A percentile compares a stretch with the other conserved stretches of the same genome.
Evolutionary conservation across 2,888 invertebrate genomes (phyloP).

Genomic region (Mylabris sibirica): DNA sequence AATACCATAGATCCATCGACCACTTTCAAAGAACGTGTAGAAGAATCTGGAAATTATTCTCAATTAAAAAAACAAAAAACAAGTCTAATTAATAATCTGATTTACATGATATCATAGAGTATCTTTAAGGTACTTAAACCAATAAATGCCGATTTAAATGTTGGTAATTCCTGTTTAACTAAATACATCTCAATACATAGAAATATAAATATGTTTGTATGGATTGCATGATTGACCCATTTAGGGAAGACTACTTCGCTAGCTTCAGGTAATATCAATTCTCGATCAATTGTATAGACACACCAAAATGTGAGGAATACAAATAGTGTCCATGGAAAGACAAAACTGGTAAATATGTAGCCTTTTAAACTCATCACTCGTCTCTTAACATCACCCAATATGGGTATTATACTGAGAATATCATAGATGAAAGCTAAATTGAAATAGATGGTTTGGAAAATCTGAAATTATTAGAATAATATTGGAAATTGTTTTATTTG

Average conservation of each 20-base stretch:
- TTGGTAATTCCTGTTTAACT: background rate
- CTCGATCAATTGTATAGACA: background rate
- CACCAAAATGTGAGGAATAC: background rate
- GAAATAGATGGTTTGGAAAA: background rate
- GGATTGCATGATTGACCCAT: background rate
- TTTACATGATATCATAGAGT: background rate
- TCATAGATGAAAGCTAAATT: background rate
- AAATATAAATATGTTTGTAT: background rate
- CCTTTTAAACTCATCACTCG: background rate
- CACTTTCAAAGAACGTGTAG: slow-evolving; percentile 7
- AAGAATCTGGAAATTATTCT: background rate
- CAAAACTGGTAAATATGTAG: background rate
- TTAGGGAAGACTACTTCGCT: background rate
- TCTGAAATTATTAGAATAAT: background rate
- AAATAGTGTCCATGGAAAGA: background rate
- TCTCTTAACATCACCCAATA: background rate
- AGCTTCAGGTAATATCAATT: background rate
- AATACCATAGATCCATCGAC: background rate
- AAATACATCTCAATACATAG: background rate
- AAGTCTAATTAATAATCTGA: background rate
- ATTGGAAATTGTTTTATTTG: background rate
- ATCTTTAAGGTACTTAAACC: background rate
- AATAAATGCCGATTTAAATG: background rate
- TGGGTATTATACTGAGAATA: background rate
- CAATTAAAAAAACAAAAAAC: background rate